Evolutionary conservation across 2,888 invertebrate genomes (phyloP), one percentile per base, ranked within the genome.

Genomic region (Drosophila demipolita): DNA sequence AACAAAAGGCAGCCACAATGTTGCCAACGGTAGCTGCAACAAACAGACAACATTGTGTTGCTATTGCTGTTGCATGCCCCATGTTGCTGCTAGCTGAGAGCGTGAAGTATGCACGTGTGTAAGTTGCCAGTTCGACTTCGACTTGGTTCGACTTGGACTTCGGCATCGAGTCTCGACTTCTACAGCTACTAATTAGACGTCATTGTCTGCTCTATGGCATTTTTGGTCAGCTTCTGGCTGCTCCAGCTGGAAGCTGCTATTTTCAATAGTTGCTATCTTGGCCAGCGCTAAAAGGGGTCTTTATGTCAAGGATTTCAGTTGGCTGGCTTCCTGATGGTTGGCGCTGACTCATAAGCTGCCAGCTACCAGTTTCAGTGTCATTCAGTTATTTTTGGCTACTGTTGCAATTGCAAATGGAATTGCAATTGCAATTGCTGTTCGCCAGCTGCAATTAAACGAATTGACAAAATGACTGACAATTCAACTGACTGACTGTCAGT

Each of bases 231-330:
- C 33, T 52, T 64, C 54, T 36, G 36, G 36, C 55, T 68, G 68
- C 57, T 71, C 50, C 69, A 61, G 59, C 66, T 73, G 73, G 75
- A 67, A 61, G 74, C 73, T 70, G 73, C 71, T 52, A 58, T 57
- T 59, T 65, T 69, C 67, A 50, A 65, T 55, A 60, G 42, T 82
- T 87, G 88, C 80, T 89, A 85, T 77, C 82, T 73, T 78, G 74
- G 79, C 80, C 74, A 80, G 64, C 77, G 67, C 78, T 86, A 89
- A 90, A 91, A 89, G 85, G 88, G 90, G 90, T 85, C 90, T 90
- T 89, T 91, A 88, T 90, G 91, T 91, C 90, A 90, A 90, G 89
- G 90, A 89, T 89, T 86, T 90, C 80, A 69, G 81, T 54, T 36
- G 59, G 59, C 33, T 63, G 66, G 82, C 86, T 87, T 87, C 87